Evolutionary conservation across 2,113 vertebrate genomes (phyloP).

Genomic region (Oncorhynchus gorbuscha): DNA sequence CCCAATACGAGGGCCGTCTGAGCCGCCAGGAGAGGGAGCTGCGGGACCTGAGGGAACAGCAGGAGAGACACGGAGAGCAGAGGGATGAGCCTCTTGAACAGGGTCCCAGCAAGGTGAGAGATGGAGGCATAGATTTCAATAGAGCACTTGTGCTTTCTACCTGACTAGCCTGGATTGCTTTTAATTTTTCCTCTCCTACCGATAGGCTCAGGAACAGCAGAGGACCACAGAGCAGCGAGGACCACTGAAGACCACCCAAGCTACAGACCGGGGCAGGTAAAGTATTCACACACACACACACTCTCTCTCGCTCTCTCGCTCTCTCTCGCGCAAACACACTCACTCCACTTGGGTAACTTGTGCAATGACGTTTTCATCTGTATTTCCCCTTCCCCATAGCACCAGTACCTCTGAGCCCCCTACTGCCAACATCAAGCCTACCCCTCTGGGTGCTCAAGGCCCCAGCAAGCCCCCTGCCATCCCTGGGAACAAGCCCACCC

Average conservation of each 20-base stretch:
- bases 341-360: no score
- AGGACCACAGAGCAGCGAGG: slow-evolving; percentile 79
- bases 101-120: slow-evolving; percentile 84
- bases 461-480: slow-evolving; percentile 91
- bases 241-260: slow-evolving; percentile 90
- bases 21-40: slow-evolving; percentile 92
- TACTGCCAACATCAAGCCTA: slow-evolving; percentile 98
- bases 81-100: slow-evolving; percentile 89
- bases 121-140: not conserved
- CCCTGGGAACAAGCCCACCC: slow-evolving; percentile 92
- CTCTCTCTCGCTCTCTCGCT: no score
- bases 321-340: no score
- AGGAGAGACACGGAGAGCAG: slow-evolving; percentile 91
- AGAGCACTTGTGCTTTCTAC: not conserved
- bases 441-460: slow-evolving; percentile 86
- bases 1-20: slow-evolving; percentile 93
- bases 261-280: slow-evolving; percentile 89
- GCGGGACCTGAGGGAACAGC: slow-evolving; percentile 83
- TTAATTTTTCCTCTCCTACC: not conserved
- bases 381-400: slow-evolving; percentile 58
- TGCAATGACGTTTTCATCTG: not conserved
- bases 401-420: slow-evolving; percentile 92
- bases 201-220: slow-evolving; percentile 88
- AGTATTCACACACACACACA: slow-evolving; percentile 11
- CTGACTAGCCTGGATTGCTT: not conserved